These are phyloP conservation scores for Xanthorhoe spadicearia DNA, from an alignment of 2,888 invertebrate genomes.

Conservation along the genomic window DNA sequence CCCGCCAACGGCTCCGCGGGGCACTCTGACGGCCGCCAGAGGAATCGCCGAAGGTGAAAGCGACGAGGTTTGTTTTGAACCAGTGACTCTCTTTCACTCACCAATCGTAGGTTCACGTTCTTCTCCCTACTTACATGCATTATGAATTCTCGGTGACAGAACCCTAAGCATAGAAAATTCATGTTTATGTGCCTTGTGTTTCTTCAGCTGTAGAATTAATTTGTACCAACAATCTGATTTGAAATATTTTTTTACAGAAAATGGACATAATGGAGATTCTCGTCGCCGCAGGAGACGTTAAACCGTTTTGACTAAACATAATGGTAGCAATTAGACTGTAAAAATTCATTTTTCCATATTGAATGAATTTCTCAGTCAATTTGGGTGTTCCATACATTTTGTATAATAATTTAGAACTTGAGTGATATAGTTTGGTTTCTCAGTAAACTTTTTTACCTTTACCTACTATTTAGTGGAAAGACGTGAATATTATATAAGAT, in stretches of 20 bases:
- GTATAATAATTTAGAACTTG: constrained; percentile 7
- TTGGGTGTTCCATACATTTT: constrained; percentile 12
- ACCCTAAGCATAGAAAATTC: background rate
- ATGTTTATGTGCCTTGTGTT: constrained; percentile 6
- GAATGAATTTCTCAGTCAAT: constrained; percentile 6
- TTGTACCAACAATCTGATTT: constrained; percentile 19
- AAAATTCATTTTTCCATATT: constrained; percentile 35
- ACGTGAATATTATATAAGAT: background rate
- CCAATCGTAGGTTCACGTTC: constrained; percentile 44
- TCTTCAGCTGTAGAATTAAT: background rate
- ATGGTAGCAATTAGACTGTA: constrained; percentile 10
- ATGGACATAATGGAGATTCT: constrained; percentile 79
- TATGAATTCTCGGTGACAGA: constrained; percentile 7
- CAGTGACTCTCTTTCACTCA: constrained; percentile 70
- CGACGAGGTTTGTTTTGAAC: constrained; percentile 82
- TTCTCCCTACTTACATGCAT: constrained; percentile 19
- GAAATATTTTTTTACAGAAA: constrained; percentile 70
- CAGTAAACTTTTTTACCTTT: constrained; percentile 1
- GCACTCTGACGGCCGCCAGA: constrained; percentile 82
- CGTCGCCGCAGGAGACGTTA: constrained; percentile 80
- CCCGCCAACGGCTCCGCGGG: constrained; percentile 79
- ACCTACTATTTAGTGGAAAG: constrained; percentile 5
- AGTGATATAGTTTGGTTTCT: constrained; percentile 8
- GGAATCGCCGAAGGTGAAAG: constrained; percentile 81
- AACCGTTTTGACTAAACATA: constrained; percentile 44